Evolutionary conservation across 2,113 vertebrate genomes (phyloP).

Genomic region (Panthera tigris): DNA sequence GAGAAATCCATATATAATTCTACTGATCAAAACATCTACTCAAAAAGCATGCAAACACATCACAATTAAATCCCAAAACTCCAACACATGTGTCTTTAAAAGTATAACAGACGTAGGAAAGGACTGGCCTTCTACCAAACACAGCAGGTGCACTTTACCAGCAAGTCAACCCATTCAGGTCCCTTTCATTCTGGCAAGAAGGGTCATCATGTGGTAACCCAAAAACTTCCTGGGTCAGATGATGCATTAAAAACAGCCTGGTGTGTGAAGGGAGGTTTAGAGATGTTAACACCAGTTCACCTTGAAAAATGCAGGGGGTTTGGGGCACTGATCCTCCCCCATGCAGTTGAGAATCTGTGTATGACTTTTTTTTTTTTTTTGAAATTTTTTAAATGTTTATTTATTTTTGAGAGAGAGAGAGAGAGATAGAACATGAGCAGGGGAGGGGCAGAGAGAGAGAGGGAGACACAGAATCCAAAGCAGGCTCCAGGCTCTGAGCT

Average conservation of each 20-base stretch:
- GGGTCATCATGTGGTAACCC: neutral
- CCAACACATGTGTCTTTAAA: neutral
- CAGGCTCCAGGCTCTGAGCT: too few species aligned
- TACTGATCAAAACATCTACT: neutral
- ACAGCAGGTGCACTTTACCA: neutral
- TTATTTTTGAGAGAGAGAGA: too few species aligned
- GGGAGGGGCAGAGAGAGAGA: too few species aligned
- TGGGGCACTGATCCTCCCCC: neutral
- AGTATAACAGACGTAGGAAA: neutral
- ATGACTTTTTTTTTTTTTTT: too few species aligned
- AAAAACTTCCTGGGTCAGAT: neutral
- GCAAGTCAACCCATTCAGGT: neutral
- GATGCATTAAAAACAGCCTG: neutral
- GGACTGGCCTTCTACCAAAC: neutral
- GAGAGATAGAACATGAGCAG: too few species aligned
- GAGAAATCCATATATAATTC: neutral
- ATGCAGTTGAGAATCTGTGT: neutral
- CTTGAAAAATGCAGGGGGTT: neutral
- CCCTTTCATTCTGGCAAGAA: neutral
- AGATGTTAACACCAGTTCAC: neutral
- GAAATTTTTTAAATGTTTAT: too few species aligned
- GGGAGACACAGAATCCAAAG: too few species aligned
- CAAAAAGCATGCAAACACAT: neutral
- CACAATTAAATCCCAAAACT: slow-evolving; percentile 37
- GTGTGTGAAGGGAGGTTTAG: neutral